These are phyloP conservation scores for Lepidotrigona ventralis DNA, from an alignment of 1,140 invertebrate species.

Conservation along the genomic window DNA sequence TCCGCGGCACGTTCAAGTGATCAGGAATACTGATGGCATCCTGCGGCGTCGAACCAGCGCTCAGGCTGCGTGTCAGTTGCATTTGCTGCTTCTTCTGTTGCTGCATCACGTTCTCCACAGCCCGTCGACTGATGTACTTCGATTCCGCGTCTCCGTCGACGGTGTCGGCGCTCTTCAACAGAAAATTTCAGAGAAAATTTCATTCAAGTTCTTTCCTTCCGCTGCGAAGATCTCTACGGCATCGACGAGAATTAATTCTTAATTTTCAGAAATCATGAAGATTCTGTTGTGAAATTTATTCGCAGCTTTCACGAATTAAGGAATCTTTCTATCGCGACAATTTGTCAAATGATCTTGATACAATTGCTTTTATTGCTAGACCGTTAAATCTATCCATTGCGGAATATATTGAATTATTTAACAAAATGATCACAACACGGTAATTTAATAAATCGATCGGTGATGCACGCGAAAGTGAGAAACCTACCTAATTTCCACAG, in stretches of 20 bases:
- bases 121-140: constrained; percentile 88
- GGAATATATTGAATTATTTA: too few species aligned
- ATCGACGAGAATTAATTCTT: too few species aligned
- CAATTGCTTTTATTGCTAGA: too few species aligned
- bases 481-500: too few species aligned
- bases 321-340: too few species aligned
- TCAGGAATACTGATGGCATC: constrained; percentile 86
- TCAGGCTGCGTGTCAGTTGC: constrained; percentile 85
- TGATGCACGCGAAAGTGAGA: neutral
- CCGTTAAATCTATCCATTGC: too few species aligned
- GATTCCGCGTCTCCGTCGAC: constrained; percentile 82
- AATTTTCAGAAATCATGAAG: too few species aligned
- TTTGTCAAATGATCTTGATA: too few species aligned
- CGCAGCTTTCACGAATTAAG: too few species aligned
- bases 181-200: neutral
- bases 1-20: constrained; percentile 87
- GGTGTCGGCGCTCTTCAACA: constrained; percentile 72
- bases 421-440: neutral
- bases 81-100: constrained; percentile 84
- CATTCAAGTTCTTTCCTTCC: too few species aligned
- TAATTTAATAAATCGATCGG: neutral
- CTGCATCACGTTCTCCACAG: constrained; percentile 86
- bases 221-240: too few species aligned
- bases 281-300: too few species aligned
- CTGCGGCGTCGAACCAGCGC: constrained; percentile 82